These are phyloP conservation scores for Scolopax mira DNA, from an alignment of 2,113 vertebrate species.

Conservation along the genomic window DNA sequence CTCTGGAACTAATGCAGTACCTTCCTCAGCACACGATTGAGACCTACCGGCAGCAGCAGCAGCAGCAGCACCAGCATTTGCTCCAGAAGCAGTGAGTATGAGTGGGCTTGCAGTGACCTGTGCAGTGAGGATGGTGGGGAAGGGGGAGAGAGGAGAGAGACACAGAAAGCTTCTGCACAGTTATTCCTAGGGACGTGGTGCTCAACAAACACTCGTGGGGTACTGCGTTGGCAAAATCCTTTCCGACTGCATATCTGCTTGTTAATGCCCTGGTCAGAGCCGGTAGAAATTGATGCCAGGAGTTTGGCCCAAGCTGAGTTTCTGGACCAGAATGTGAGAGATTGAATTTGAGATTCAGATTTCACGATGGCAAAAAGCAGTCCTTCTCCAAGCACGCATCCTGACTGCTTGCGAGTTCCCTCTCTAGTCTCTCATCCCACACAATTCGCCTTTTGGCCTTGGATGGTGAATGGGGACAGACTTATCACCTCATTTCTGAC, in stretches of 20 bases:
- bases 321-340: not conserved
- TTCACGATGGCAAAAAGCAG: not conserved
- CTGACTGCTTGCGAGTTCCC: not conserved
- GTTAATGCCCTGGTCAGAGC: not conserved
- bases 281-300: not conserved
- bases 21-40: conserved; percentile 98
- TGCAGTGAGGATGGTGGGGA: not conserved
- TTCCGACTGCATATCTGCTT: not conserved
- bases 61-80: conserved; percentile 96
- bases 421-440: not conserved
- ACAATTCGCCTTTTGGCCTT: not conserved
- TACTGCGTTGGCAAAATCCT: not conserved
- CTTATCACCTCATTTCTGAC: not conserved
- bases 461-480: not conserved
- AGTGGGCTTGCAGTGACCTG: not conserved
- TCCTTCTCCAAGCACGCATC: rapidly evolving
- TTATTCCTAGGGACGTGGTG: not conserved
- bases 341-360: not conserved
- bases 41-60: conserved; percentile 96
- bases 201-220: not conserved
- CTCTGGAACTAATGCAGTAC: conserved; percentile 97
- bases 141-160: conserved; percentile 47
- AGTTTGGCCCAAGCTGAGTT: not conserved
- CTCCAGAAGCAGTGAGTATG: conserved; percentile 98
- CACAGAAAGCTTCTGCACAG: not conserved